phyloP scores from a whole-genome alignment of 1,140 invertebrate genomes.

The roundworm (Caenorhabditis elegans) region DNA sequence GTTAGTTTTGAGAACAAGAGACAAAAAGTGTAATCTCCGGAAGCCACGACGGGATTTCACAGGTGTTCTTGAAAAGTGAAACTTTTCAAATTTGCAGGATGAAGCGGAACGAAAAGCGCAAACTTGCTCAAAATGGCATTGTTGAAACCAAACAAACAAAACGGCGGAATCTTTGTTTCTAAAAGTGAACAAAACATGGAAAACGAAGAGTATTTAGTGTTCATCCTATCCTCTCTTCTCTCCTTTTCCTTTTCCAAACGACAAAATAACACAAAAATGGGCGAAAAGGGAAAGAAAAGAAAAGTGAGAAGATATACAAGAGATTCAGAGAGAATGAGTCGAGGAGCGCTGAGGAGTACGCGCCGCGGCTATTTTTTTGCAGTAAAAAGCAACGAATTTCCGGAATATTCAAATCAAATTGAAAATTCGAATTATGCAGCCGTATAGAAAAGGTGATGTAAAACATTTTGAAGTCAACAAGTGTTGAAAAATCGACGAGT shows the following conservation, averaged over 20 bases:
- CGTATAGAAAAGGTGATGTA: not conserved
- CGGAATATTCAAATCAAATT: conserved; percentile 27
- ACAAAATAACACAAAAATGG: conserved; percentile 31
- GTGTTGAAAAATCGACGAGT: not conserved
- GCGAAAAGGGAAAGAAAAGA: not conserved
- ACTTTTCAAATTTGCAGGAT: too few relatives aligned
- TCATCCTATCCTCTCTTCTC: not conserved
- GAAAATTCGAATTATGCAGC: not conserved
- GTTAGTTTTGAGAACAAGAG: not conserved
- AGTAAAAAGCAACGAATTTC: not conserved
- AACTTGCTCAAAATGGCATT: not conserved
- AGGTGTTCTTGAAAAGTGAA: not conserved
- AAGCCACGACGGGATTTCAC: not conserved
- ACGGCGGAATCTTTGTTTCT: not conserved
- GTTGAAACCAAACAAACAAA: not conserved
- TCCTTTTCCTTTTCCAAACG: not conserved
- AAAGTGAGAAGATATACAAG: not conserved
- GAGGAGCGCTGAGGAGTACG: not conserved
- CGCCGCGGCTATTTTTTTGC: not conserved
- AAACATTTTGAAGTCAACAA: not conserved
- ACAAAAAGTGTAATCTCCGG: conserved; percentile 20
- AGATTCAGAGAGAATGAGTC: not conserved
- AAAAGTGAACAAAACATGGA: not conserved
- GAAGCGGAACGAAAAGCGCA: not conserved
- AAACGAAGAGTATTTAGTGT: not conserved